Evolutionary conservation across 2,888 invertebrate genomes (phyloP).

Genomic region (Volucella inanis): DNA sequence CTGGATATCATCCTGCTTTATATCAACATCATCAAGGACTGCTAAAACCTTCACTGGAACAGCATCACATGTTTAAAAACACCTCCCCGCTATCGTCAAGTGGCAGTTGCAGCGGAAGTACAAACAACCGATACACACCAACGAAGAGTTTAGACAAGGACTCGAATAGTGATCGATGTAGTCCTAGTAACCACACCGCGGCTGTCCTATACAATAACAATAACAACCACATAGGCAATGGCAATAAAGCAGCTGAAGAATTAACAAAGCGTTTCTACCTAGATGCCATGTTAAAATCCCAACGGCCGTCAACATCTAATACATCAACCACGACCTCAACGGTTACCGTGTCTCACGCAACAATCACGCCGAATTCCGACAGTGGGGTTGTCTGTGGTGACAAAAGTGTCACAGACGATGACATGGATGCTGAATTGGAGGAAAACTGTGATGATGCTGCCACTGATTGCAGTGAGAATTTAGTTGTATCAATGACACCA

Average conservation of each 20-base stretch:
- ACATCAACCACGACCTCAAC: slow-evolving; percentile 75
- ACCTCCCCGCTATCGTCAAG: slow-evolving; percentile 52
- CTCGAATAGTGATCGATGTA: slow-evolving; percentile 64
- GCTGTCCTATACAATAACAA: slow-evolving; percentile 81
- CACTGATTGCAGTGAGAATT: slow-evolving; percentile 82
- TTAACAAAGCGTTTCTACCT: slow-evolving; percentile 89
- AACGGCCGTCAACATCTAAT: slow-evolving; percentile 82
- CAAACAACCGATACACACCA: slow-evolving; percentile 78
- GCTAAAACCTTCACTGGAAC: slow-evolving; percentile 81
- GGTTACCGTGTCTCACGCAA: slow-evolving; percentile 68
- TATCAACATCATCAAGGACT: slow-evolving; percentile 84
- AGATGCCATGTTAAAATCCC: slow-evolving; percentile 90
- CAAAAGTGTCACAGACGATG: slow-evolving; percentile 78
- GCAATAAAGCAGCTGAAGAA: slow-evolving; percentile 86
- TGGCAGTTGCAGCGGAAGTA: slow-evolving; percentile 49
- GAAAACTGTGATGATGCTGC: slow-evolving; percentile 67
- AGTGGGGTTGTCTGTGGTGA: slow-evolving; percentile 79
- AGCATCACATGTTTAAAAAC: slow-evolving; percentile 80
- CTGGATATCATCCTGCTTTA: slow-evolving; percentile 86
- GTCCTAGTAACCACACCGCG: slow-evolving; percentile 40
- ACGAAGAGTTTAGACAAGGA: slow-evolving; percentile 76
- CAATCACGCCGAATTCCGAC: slow-evolving; percentile 81
- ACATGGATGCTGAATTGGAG: slow-evolving; percentile 75
- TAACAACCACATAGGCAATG: slow-evolving; percentile 82
- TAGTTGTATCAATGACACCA: slow-evolving; percentile 85